Conservation (phyloP, 2,888 invertebrate species). For the Acronicta alni region DNA sequence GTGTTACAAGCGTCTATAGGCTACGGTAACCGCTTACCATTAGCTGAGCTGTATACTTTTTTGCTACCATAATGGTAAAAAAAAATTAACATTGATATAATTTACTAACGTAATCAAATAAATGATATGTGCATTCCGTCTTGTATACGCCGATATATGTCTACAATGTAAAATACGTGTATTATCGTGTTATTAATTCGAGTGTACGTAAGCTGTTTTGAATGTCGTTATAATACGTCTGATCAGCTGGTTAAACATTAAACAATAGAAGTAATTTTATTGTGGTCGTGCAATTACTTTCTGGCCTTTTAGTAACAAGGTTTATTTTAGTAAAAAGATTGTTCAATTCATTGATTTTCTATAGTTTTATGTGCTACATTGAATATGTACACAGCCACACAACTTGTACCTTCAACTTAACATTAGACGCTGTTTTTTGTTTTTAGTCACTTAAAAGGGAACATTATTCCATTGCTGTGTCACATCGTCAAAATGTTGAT, state of each 20-base stretch:
- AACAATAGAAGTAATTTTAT: constrained; percentile 76
- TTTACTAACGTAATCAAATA: constrained; percentile 30
- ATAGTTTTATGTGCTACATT: constrained; percentile 2
- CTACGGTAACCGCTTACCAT: no score
- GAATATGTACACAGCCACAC: neutral
- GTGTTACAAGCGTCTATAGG: no score
- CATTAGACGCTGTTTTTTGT: neutral
- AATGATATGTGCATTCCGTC: constrained; percentile 30
- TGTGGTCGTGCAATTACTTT: constrained; percentile 61
- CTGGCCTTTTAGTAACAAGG: constrained; percentile 60
- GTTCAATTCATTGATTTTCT: constrained; percentile 26
- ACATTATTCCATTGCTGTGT: no score
- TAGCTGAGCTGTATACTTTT: no score
- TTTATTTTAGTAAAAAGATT: constrained; percentile 27
- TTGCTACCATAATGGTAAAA: no score
- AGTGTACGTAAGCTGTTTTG: constrained; percentile 68
- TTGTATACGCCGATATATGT: constrained; percentile 22
- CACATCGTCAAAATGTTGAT: neutral
- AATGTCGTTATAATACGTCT: constrained; percentile 60
- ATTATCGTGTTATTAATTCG: constrained; percentile 69
- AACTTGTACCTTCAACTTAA: neutral
- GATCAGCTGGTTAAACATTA: constrained; percentile 80
- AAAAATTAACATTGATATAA: constrained; percentile 3
- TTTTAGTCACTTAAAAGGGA: neutral
- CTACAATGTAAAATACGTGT: constrained; percentile 56